Percentiles rank a stretch among this genome's conserved stretches.
These are phyloP conservation scores for Catamblyrhynchus diadema DNA, from an alignment of 2,797 vertebrate species.

Conservation along the genomic window DNA sequence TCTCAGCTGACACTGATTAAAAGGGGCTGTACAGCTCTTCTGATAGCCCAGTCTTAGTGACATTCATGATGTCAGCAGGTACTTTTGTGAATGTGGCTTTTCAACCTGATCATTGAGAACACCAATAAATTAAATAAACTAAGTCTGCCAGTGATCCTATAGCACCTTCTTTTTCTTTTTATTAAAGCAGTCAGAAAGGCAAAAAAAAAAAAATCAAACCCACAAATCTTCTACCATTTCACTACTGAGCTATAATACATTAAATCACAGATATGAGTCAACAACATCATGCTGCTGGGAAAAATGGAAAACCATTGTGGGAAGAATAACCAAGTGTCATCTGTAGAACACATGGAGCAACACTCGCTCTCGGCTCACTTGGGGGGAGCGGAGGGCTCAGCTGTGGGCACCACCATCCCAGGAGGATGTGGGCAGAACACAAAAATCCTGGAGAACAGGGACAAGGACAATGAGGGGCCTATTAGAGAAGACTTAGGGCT, in stretches of 20 bases:
- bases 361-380: fast-evolving
- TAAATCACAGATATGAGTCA: neutral
- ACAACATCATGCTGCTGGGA: constrained; percentile 47
- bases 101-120: neutral
- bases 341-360: neutral
- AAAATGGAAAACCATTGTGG: constrained; percentile 10
- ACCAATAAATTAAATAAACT: neutral
- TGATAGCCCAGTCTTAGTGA: neutral
- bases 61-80: neutral
- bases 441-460: neutral
- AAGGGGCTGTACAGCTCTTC: neutral
- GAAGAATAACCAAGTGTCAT: constrained; percentile 33
- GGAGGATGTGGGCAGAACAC: neutral
- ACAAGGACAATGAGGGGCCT: neutral
- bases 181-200: neutral
- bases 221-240: neutral
- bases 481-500: neutral
- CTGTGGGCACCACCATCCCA: neutral
- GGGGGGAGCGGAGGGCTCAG: neutral
- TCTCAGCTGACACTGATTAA: fast-evolving
- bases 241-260: neutral
- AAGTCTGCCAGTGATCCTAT: neutral
- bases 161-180: neutral
- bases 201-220: neutral
- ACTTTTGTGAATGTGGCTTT: neutral